Percentiles rank a stretch among this genome's conserved stretches.
Evolutionary conservation across 2,888 invertebrate species (phyloP).

Genomic region (Euclidia mi): DNA sequence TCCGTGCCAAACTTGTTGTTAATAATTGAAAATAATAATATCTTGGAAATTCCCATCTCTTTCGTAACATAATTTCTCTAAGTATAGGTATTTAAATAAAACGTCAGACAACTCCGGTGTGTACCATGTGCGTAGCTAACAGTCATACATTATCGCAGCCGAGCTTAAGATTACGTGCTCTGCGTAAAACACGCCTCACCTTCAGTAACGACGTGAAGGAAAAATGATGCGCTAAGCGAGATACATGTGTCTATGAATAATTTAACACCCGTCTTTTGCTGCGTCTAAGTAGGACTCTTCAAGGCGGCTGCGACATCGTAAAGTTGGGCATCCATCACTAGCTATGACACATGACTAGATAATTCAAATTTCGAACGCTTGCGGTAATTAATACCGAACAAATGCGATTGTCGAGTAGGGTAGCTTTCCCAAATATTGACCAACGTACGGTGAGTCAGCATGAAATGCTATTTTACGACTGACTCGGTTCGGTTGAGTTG

Average conservation of each 20-base stretch:
- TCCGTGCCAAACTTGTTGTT: constrained; percentile 25
- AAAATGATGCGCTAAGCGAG: too few relatives aligned
- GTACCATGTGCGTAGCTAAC: too few relatives aligned
- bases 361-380: background rate
- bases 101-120: constrained; percentile 48
- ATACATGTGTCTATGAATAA: constrained; percentile 64
- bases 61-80: constrained; percentile 36
- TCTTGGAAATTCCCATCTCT: constrained; percentile 30
- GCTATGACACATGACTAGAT: background rate
- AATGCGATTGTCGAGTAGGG: constrained; percentile 20
- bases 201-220: constrained; percentile 45
- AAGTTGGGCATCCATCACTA: constrained; percentile 21
- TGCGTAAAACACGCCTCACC: constrained; percentile 38
- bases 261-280: constrained; percentile 55
- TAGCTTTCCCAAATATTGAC: constrained; percentile 30
- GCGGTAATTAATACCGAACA: too few relatives aligned
- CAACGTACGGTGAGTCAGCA: constrained; percentile 11
- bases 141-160: constrained; percentile 51
- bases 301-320: constrained; percentile 14
- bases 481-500: constrained; percentile 30
- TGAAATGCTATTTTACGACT: constrained; percentile 39
- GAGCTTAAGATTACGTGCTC: constrained; percentile 51
- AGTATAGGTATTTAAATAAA: constrained; percentile 60
- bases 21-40: constrained; percentile 53
- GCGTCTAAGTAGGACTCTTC: constrained; percentile 31